These are phyloP conservation scores for Argyrosomus regius DNA, from an alignment of 2,797 vertebrate species.

Conservation along the genomic window DNA sequence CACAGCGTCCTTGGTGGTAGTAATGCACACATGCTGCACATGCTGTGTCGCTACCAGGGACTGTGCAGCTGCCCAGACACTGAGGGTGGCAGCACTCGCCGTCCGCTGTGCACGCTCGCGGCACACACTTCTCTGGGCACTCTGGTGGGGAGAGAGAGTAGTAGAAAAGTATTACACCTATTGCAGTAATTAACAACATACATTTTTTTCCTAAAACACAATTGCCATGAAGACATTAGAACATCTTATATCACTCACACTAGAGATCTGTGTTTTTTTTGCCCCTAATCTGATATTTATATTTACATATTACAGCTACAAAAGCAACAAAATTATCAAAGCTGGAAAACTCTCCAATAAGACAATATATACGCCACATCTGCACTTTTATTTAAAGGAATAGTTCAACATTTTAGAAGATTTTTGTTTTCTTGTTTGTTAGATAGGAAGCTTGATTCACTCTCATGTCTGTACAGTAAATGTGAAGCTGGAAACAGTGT, in stretches of 20 bases:
- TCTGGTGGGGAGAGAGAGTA: slow-evolving; percentile 78
- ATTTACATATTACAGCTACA: neutral
- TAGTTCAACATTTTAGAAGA: too few species aligned
- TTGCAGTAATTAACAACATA: neutral
- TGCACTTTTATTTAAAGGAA: neutral
- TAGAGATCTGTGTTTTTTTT: neutral
- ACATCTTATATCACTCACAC: neutral
- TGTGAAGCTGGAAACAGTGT: neutral
- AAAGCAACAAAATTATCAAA: neutral
- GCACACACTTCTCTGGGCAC: slow-evolving; percentile 91
- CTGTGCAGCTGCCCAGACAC: slow-evolving; percentile 95
- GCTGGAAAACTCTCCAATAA: neutral
- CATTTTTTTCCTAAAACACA: neutral
- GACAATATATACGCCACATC: neutral
- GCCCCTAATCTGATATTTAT: neutral
- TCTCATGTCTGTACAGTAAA: neutral
- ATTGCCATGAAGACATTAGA: neutral
- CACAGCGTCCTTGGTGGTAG: slow-evolving; percentile 90
- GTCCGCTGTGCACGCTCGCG: slow-evolving; percentile 88
- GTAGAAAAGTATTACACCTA: neutral
- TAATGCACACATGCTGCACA: slow-evolving; percentile 95
- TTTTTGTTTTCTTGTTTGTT: too few species aligned
- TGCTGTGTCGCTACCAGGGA: slow-evolving; percentile 86
- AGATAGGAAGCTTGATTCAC: neutral
- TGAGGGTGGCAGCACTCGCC: slow-evolving; percentile 95